Evolutionary conservation across 2,888 invertebrate genomes (phyloP).

Genomic region (Mamestra brassicae): DNA sequence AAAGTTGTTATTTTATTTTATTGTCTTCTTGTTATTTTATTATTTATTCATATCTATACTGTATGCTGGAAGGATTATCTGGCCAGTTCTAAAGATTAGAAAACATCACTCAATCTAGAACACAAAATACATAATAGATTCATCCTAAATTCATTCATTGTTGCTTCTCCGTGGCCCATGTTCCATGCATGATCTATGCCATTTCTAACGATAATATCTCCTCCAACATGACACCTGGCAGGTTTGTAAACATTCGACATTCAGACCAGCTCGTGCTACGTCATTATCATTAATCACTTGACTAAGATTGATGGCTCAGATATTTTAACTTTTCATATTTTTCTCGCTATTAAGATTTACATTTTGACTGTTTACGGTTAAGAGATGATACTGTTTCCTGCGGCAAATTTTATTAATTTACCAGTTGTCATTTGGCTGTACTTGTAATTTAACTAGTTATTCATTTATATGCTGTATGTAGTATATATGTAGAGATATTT

Average conservation of each 20-base stretch:
- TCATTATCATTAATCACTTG: constrained; percentile 72
- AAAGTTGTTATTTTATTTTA: too few relatives aligned
- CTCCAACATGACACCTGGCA: constrained; percentile 49
- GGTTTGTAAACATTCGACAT: constrained; percentile 62
- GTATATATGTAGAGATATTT: too few relatives aligned
- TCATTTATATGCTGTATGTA: background rate
- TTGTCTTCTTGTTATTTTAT: background rate
- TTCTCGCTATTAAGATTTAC: constrained; percentile 43
- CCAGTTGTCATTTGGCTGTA: background rate
- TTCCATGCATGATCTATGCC: constrained; percentile 26
- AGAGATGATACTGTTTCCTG: background rate
- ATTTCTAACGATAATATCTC: constrained; percentile 31
- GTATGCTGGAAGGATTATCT: background rate
- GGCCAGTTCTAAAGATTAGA: too few relatives aligned
- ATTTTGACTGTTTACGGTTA: constrained; percentile 40
- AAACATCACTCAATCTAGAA: background rate
- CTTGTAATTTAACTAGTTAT: background rate
- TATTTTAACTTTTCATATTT: constrained; percentile 68
- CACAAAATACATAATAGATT: background rate
- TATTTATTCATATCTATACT: background rate
- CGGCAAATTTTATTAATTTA: background rate
- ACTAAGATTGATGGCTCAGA: constrained; percentile 72
- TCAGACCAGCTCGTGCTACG: constrained; percentile 59
- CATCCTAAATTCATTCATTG: constrained; percentile 2
- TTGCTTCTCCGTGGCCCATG: background rate